Percentiles rank a stretch among this genome's conserved stretches.
phyloP scores from a whole-genome alignment of 2,113 vertebrate species.

The Callionymus lyra region DNA sequence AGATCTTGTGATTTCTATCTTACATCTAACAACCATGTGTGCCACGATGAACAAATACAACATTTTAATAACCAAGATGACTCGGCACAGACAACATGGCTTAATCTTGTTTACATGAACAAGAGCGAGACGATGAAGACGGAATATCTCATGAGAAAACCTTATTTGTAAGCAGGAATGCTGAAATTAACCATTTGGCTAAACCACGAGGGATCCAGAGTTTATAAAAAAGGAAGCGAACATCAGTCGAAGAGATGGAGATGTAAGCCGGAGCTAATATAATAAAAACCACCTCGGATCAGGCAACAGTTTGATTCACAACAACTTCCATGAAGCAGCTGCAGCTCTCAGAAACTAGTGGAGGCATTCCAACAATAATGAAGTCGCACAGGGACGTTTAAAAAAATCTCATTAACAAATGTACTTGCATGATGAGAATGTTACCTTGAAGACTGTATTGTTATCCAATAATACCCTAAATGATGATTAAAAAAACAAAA shows the following conservation, averaged over 20 bases:
- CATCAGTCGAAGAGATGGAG: constrained; percentile 41
- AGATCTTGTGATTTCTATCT: too few species aligned
- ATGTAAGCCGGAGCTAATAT: constrained; percentile 40
- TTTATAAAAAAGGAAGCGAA: constrained; percentile 28
- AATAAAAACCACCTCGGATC: constrained; percentile 34
- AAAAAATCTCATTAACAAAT: too few species aligned
- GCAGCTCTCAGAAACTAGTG: constrained; percentile 18
- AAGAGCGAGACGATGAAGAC: too few species aligned
- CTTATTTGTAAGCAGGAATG: constrained; percentile 6
- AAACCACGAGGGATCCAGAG: constrained; percentile 16
- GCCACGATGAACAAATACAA: too few species aligned
- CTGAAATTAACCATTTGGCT: constrained; percentile 14
- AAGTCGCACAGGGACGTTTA: too few species aligned
- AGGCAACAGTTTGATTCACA: constrained; percentile 27
- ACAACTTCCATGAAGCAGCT: constrained; percentile 16
- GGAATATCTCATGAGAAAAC: constrained; percentile 3
- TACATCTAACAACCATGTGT: too few species aligned
- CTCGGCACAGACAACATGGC: neutral
- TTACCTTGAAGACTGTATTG: too few species aligned
- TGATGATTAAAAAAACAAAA: too few species aligned
- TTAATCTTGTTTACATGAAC: too few species aligned
- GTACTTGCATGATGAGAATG: too few species aligned
- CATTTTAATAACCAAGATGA: too few species aligned
- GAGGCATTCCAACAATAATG: constrained; percentile 20
- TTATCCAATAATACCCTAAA: too few species aligned